Evolutionary conservation across 2,113 vertebrate species (phyloP).

Genomic region (Sebastes schlegelii): DNA sequence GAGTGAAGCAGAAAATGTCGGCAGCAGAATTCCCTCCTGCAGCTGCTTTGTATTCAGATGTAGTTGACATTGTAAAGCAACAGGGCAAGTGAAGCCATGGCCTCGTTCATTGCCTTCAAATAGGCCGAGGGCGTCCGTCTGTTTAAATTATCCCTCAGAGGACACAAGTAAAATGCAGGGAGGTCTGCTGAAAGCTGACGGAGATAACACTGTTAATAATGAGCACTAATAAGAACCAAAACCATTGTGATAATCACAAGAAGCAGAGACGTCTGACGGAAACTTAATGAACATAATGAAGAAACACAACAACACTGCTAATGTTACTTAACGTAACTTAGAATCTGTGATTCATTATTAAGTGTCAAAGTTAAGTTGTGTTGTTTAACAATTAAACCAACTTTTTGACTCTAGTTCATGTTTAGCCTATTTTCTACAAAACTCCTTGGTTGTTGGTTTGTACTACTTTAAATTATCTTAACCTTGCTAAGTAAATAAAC

Average conservation of each 20-base stretch:
- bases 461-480: background rate
- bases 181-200: conserved; percentile 42
- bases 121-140: conserved; percentile 6
- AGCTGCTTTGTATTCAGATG: conserved; percentile 65
- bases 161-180: background rate
- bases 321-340: too few relatives aligned
- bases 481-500: background rate
- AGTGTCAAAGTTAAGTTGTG: background rate
- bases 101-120: conserved; percentile 46
- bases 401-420: background rate
- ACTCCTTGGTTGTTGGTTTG: background rate
- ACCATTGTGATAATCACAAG: background rate
- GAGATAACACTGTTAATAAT: conserved; percentile 28
- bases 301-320: too few relatives aligned
- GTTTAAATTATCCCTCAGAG: conserved; percentile 35
- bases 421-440: background rate
- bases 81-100: conserved; percentile 19
- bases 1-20: conserved; percentile 27
- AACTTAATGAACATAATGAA: background rate
- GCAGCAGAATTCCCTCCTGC: conserved; percentile 32
- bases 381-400: background rate
- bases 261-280: background rate
- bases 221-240: conserved; percentile 22
- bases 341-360: background rate
- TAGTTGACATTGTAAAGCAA: conserved; percentile 21